Evolutionary conservation across 1,140 invertebrate species (phyloP).

Genomic region (Oryzaephilus surinamensis): DNA sequence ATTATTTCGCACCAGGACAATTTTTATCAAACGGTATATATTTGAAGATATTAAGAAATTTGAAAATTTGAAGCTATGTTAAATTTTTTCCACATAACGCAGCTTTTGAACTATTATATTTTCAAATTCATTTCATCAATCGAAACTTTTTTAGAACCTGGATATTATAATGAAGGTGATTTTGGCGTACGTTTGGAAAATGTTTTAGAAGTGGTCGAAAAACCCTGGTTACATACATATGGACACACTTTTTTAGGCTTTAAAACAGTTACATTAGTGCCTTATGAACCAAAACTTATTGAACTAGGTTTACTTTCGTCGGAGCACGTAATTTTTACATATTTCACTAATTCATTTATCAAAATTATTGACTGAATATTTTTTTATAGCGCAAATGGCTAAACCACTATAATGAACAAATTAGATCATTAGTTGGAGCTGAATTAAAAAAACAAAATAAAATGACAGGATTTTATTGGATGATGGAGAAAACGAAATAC

Average conservation of each 20-base stretch:
- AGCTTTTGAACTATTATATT: not conserved
- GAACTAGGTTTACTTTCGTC: slow-evolving; percentile 64
- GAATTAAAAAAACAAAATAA: slow-evolving; percentile 56
- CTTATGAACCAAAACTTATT: slow-evolving; percentile 87
- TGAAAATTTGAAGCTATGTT: too few relatives aligned
- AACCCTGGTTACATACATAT: slow-evolving; percentile 37
- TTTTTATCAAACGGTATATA: slow-evolving; percentile 71
- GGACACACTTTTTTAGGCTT: slow-evolving; percentile 56
- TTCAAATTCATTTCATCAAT: slow-evolving; percentile 1
- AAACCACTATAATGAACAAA: slow-evolving; percentile 65
- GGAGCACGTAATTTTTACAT: slow-evolving; percentile 51
- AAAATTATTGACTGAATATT: slow-evolving; percentile 3
- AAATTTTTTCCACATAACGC: too few relatives aligned
- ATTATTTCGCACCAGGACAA: slow-evolving; percentile 71
- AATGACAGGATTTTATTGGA: slow-evolving; percentile 65
- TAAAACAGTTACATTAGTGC: slow-evolving; percentile 77
- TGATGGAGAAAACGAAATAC: slow-evolving; percentile 64
- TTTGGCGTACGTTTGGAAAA: slow-evolving; percentile 92
- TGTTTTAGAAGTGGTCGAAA: slow-evolving; percentile 71
- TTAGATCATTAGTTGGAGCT: slow-evolving; percentile 55
- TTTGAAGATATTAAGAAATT: not conserved
- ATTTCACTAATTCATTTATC: not conserved
- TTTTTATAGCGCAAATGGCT: slow-evolving; percentile 58
- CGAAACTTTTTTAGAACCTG: slow-evolving; percentile 49
- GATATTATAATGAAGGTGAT: slow-evolving; percentile 68